A percentile compares a stretch with the other conserved stretches of the same genome.
Conservation (phyloP, 2,888 invertebrate species). For the Cephus runcator region DNA sequence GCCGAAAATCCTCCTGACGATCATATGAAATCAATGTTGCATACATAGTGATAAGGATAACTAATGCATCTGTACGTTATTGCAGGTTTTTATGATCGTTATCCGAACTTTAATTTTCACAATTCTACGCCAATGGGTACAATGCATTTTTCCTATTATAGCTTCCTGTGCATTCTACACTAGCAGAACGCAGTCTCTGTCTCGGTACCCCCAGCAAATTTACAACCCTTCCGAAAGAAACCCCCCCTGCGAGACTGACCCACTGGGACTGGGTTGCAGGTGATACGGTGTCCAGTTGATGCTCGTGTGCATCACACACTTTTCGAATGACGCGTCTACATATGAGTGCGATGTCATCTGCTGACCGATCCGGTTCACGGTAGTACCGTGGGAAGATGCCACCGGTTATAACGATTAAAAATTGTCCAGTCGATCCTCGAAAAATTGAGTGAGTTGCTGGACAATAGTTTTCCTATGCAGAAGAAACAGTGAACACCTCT, state of each 20-base stretch:
- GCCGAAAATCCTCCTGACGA: neutral
- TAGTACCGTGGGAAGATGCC: constrained; percentile 60
- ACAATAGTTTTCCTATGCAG: neutral
- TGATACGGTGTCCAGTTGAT: constrained; percentile 35
- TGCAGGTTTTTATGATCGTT: constrained; percentile 11
- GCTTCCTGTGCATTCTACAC: neutral
- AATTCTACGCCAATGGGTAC: neutral
- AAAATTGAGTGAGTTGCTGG: neutral
- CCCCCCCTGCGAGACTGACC: constrained; percentile 43
- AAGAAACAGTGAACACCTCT: neutral
- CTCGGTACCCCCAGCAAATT: constrained; percentile 3
- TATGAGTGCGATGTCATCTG: constrained; percentile 46
- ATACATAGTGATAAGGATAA: neutral
- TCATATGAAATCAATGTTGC: neutral
- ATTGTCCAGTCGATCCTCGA: constrained; percentile 12
- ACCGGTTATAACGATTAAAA: constrained; percentile 32
- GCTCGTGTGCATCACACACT: constrained; percentile 19
- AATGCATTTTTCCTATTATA: neutral
- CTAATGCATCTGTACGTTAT: neutral
- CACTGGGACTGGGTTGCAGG: constrained; percentile 42
- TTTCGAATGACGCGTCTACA: constrained; percentile 40
- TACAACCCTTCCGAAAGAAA: constrained; percentile 35
- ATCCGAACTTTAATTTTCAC: constrained; percentile 2
- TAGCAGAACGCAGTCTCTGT: neutral
- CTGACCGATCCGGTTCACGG: constrained; percentile 54